Conservation (phyloP, 2,797 vertebrate species). For the Tadarida brasiliensis region DNA sequence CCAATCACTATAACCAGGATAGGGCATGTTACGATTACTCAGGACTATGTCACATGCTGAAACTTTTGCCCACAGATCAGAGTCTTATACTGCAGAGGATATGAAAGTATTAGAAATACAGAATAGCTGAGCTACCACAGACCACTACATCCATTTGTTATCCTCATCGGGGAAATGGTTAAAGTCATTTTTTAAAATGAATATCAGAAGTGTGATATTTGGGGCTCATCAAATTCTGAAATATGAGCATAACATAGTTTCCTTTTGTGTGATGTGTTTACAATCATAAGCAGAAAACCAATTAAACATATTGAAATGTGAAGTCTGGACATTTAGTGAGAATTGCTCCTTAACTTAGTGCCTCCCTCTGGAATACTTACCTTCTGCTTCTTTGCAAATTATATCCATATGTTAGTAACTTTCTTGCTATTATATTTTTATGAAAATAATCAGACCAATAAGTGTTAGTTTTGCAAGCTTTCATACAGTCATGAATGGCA, state of each 20-base stretch:
- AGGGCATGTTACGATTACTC: background rate
- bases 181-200: background rate
- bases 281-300: constrained; percentile 21
- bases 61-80: background rate
- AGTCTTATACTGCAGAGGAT: background rate
- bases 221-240: background rate
- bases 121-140: background rate
- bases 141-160: background rate
- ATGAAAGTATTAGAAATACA: background rate
- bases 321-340: background rate
- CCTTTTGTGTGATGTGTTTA: background rate
- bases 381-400: background rate
- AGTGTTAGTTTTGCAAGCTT: background rate
- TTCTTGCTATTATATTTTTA: background rate
- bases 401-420: background rate
- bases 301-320: background rate
- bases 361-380: background rate
- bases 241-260: background rate
- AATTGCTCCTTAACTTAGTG: background rate
- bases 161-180: background rate
- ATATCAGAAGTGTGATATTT: background rate
- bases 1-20: background rate
- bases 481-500: background rate
- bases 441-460: background rate
- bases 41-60: background rate